These are phyloP conservation scores for Delphinapterus leucas DNA, from an alignment of 2,113 vertebrate genomes.

Conservation along the genomic window DNA sequence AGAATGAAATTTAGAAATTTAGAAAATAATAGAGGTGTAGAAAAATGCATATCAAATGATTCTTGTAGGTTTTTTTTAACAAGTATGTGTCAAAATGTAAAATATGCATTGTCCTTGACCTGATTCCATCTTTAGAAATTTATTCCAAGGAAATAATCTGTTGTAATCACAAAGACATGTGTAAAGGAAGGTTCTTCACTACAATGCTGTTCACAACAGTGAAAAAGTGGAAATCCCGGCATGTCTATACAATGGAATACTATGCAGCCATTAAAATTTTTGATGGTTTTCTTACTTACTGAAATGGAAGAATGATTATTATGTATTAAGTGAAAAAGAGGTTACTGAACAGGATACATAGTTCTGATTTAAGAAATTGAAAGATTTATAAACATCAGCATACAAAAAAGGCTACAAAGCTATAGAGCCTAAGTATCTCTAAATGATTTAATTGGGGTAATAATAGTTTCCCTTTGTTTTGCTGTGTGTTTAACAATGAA, in stretches of 20 bases:
- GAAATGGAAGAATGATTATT: not conserved
- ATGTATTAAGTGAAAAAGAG: not conserved
- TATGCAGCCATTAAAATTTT: constrained; percentile 51
- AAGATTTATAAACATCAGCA: not conserved
- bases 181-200: not conserved
- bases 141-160: not conserved
- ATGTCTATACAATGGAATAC: not conserved
- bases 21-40: not conserved
- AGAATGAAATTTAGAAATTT: not conserved
- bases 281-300: not conserved
- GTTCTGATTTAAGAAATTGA: not conserved
- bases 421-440: not conserved
- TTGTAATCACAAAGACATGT: not conserved
- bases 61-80: not conserved
- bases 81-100: not conserved
- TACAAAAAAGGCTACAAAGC: not conserved
- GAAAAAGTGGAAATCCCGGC: not conserved
- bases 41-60: not conserved
- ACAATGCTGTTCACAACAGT: not conserved
- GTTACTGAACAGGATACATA: not conserved
- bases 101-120: not conserved
- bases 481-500: not conserved
- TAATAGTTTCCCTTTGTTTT: not conserved
- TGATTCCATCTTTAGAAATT: not conserved
- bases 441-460: not conserved